phyloP scores from a whole-genome alignment of 1,140 invertebrate species.

The Brachystomella parvula region DNA sequence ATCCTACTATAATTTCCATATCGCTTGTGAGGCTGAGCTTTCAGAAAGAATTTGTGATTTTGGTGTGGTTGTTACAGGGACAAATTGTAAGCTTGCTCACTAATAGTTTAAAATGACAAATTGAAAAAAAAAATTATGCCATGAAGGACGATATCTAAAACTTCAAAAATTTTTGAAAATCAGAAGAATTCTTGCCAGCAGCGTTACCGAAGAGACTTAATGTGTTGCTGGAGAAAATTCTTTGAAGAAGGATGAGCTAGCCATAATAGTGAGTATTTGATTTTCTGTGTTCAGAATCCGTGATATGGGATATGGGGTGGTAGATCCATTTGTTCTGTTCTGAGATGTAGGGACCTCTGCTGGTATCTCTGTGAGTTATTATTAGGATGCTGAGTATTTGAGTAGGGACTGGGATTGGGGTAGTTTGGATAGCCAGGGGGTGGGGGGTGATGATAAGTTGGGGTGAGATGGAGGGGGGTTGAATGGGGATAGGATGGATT shows the following conservation, averaged over 20 bases:
- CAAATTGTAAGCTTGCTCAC: no score
- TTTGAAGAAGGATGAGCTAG: neutral
- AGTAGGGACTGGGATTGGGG: slow-evolving; percentile 14
- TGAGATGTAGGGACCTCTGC: slow-evolving; percentile 30
- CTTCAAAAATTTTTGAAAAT: no score
- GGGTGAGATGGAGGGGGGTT: slow-evolving; percentile 16
- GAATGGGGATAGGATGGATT: slow-evolving; percentile 32
- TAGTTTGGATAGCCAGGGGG: slow-evolving; percentile 28
- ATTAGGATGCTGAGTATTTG: slow-evolving; percentile 11
- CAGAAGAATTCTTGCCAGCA: no score
- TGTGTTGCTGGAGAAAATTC: no score
- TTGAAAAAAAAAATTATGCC: no score
- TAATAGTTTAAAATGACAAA: no score
- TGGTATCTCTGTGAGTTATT: slow-evolving; percentile 18
- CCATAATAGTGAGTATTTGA: neutral
- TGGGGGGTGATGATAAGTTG: slow-evolving; percentile 25
- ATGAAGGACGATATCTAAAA: no score
- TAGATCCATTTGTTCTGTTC: slow-evolving; percentile 44
- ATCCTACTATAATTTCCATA: no score
- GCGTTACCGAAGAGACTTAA: no score
- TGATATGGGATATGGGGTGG: slow-evolving; percentile 49
- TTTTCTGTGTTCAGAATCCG: slow-evolving; percentile 47
- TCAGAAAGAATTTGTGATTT: no score
- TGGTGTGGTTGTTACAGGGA: no score
- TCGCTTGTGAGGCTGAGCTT: no score